Conservation (phyloP, 2,888 invertebrate species). For the Urechis unicinctus region DNA sequence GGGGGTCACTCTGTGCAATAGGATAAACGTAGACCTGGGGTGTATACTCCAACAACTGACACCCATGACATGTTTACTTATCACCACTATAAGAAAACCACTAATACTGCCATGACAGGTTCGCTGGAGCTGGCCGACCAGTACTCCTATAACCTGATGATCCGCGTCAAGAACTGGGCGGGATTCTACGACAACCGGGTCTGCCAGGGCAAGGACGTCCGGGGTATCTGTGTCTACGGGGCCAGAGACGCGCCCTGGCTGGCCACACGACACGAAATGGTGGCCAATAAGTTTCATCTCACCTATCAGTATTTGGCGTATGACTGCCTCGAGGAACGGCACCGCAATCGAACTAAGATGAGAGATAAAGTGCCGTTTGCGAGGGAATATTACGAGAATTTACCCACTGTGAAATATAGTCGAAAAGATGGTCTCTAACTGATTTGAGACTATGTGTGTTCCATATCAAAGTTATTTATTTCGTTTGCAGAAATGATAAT, state of each 20-base stretch:
- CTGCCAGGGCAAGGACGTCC: constrained; percentile 34
- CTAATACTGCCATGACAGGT: no score
- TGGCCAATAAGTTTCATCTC: constrained; percentile 41
- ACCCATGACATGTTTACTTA: no score
- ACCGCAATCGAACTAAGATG: constrained; percentile 28
- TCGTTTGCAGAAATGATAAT: no score
- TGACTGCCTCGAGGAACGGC: constrained; percentile 40
- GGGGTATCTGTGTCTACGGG: constrained; percentile 40
- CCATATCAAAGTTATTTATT: no score
- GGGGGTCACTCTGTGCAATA: no score
- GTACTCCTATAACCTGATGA: constrained; percentile 16
- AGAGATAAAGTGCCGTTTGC: constrained; percentile 8
- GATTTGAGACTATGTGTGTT: no score
- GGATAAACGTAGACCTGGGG: no score
- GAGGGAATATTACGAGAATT: constrained; percentile 12
- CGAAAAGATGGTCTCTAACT: constrained; percentile 20
- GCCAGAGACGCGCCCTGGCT: constrained; percentile 30
- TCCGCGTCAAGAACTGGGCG: constrained; percentile 24
- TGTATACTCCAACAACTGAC: no score
- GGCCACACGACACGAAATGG: constrained; percentile 26
- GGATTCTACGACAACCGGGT: constrained; percentile 12
- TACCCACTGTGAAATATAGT: constrained; percentile 22
- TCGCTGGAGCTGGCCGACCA: constrained; percentile 18
- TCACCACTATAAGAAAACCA: no score
- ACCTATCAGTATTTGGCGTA: constrained; percentile 31